These are phyloP conservation scores for Eulithis testata DNA, from an alignment of 2,888 invertebrate species.

Conservation along the genomic window DNA sequence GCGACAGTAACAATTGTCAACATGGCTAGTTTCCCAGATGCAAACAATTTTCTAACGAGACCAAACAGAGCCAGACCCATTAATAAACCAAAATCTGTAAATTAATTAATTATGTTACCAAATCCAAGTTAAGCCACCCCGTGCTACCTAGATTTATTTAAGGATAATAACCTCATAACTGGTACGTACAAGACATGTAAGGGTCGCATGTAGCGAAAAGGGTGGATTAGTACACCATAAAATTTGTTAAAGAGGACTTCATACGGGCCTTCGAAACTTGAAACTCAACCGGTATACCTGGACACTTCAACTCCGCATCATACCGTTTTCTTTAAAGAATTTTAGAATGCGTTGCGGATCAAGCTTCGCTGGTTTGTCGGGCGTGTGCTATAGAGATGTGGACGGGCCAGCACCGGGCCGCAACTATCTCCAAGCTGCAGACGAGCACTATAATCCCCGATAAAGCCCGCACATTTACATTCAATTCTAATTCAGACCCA, in stretches of 20 bases:
- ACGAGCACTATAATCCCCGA: conserved; percentile 85
- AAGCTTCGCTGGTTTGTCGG: conserved; percentile 46
- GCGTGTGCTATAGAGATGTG: conserved; percentile 66
- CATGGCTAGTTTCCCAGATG: no score
- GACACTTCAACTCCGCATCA: conserved; percentile 41
- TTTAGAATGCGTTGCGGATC: conserved; percentile 33
- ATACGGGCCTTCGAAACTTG: conserved; percentile 71
- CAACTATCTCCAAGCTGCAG: conserved; percentile 82
- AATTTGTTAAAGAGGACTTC: conserved; percentile 80
- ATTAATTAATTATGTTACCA: conserved; percentile 73
- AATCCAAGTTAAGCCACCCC: conserved; percentile 63
- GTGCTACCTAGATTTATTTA: conserved; percentile 77
- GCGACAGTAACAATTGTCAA: no score
- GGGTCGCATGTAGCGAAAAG: conserved; percentile 69
- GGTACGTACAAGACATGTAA: conserved; percentile 74
- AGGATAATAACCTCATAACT: conserved; percentile 77
- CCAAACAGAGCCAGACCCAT: conserved; percentile 49
- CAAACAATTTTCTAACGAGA: background rate
- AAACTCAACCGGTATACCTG: conserved; percentile 48
- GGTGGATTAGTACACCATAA: conserved; percentile 80
- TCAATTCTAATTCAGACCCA: conserved; percentile 83
- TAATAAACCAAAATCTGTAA: conserved; percentile 58
- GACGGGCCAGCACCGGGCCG: conserved; percentile 64
- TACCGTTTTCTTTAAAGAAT: background rate
- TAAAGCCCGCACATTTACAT: conserved; percentile 86